These are phyloP conservation scores for Hafferia zeledoni DNA, from an alignment of 2,797 vertebrate genomes.

Conservation along the genomic window DNA sequence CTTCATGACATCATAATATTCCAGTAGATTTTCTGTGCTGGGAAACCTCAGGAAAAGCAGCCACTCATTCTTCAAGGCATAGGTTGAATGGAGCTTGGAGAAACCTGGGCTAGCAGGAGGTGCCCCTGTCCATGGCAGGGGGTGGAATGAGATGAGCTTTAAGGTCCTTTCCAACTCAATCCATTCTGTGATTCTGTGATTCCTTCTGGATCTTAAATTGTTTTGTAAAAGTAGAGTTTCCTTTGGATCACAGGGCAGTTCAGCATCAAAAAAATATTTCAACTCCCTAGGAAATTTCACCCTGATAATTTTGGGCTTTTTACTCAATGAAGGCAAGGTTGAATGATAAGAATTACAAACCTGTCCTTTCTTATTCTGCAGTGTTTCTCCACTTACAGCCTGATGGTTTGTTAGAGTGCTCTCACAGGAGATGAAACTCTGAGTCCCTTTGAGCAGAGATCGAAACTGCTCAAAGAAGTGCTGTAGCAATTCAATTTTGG, in stretches of 20 bases:
- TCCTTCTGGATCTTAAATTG: neutral
- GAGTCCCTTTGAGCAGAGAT: neutral
- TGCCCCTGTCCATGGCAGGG: neutral
- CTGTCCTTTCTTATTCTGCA: neutral
- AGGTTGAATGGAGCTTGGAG: rapidly evolving
- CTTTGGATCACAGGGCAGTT: neutral
- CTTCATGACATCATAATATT: neutral
- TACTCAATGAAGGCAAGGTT: neutral
- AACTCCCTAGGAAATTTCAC: neutral
- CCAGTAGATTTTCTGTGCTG: neutral
- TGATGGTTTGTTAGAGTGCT: neutral
- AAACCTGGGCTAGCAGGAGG: neutral
- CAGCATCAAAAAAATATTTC: neutral
- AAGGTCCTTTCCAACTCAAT: neutral
- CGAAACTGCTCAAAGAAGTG: neutral
- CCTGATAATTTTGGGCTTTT: neutral
- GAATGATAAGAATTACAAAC: neutral
- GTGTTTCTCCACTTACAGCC: neutral
- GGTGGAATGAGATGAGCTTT: neutral
- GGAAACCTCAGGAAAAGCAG: neutral
- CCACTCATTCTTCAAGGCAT: neutral
- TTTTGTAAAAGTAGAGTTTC: neutral
- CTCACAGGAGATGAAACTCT: neutral
- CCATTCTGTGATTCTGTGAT: neutral
- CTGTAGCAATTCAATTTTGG: neutral